Conservation (phyloP, 2,113 vertebrate species). For the Dicerorhinus sumatrensis region DNA sequence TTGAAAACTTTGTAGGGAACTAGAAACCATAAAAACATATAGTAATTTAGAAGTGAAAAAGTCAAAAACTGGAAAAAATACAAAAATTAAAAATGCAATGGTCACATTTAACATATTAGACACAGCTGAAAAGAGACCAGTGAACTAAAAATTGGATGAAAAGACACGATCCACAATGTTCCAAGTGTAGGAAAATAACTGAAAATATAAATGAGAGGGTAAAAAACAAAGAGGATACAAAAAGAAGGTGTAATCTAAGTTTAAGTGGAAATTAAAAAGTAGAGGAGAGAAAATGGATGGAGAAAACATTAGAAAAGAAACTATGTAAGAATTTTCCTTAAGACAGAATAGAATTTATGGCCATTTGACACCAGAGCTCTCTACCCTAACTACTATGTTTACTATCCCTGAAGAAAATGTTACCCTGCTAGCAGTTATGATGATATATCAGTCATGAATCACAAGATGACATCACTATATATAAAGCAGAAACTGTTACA, state of each 20-base stretch:
- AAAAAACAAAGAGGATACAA: background rate
- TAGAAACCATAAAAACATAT: background rate
- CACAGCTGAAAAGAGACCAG: background rate
- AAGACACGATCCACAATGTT: background rate
- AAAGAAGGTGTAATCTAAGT: background rate
- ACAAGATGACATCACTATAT: background rate
- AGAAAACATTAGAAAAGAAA: slow-evolving; percentile 13
- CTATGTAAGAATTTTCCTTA: background rate
- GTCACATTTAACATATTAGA: background rate
- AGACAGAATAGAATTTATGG: background rate
- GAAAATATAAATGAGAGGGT: background rate
- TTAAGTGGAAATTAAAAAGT: slow-evolving; percentile 29
- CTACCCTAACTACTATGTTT: background rate
- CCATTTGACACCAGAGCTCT: background rate
- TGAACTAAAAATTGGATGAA: background rate
- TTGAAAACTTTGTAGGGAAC: background rate
- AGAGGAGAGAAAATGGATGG: background rate
- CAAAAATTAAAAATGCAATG: slow-evolving; percentile 30
- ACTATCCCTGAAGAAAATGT: background rate
- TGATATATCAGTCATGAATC: background rate
- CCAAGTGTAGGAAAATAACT: background rate
- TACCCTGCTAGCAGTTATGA: background rate
- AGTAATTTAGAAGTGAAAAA: slow-evolving; percentile 21
- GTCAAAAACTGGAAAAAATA: background rate
- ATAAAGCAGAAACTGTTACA: background rate